phyloP scores from a whole-genome alignment of 2,888 invertebrate genomes.

The Cistogaster globosa region DNA sequence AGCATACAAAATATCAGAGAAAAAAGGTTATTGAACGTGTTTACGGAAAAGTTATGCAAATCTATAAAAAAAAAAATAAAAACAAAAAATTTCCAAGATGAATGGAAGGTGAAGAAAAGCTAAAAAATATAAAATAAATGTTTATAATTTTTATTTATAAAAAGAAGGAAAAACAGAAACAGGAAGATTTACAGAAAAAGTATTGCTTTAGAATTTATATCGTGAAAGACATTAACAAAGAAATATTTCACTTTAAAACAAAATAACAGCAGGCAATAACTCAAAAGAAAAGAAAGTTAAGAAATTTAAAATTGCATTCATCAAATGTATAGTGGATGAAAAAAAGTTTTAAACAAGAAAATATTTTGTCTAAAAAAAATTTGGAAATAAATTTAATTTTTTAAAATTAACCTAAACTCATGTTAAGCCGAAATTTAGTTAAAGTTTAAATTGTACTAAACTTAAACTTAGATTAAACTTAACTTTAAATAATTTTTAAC shows the following conservation, averaged over 20 bases:
- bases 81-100: conserved; percentile 25
- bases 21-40: conserved; percentile 71
- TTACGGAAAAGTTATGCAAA: conserved; percentile 69
- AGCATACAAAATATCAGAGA: conserved; percentile 21
- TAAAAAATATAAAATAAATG: conserved; percentile 29
- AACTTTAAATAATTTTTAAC: neutral
- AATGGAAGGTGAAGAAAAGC: conserved; percentile 44
- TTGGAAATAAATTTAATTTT: too few species aligned
- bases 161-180: neutral
- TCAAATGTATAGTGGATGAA: neutral
- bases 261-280: conserved; percentile 8
- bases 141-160: conserved; percentile 2
- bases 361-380: too few species aligned
- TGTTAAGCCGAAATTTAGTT: too few species aligned
- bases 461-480: neutral
- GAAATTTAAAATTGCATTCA: conserved; percentile 4
- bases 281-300: conserved; percentile 4
- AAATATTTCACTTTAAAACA: conserved; percentile 23
- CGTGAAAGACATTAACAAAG: conserved; percentile 43
- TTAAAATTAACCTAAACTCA: too few species aligned
- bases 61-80: conserved; percentile 42
- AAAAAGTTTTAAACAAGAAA: neutral
- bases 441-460: neutral
- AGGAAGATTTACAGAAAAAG: neutral
- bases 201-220: conserved; percentile 32